A percentile compares a stretch with the other conserved stretches of the same genome.
phyloP scores from a whole-genome alignment of 1,140 invertebrate species.

The Anastatus disparis region DNA sequence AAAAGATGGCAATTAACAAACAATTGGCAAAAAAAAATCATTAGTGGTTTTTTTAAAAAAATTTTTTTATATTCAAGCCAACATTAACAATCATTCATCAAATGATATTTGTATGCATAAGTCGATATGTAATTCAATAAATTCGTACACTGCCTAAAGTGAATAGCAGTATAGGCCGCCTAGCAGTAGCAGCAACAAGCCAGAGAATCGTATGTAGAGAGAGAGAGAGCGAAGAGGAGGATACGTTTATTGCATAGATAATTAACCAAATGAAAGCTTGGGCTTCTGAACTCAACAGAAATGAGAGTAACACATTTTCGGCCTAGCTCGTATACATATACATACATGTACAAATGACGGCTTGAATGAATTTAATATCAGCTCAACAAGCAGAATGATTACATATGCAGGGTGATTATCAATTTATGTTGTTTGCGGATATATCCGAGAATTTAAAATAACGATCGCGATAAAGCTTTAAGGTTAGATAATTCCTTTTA shows the following conservation, averaged over 20 bases:
- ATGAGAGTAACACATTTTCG: background rate
- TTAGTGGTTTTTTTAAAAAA: too few relatives aligned
- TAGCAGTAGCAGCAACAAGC: too few relatives aligned
- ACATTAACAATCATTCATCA: slow-evolving; percentile 10
- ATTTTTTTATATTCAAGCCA: too few relatives aligned
- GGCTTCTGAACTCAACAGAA: background rate
- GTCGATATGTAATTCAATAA: slow-evolving; percentile 7
- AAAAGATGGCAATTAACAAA: too few relatives aligned
- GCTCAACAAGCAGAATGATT: slow-evolving; percentile 9
- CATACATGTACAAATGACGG: slow-evolving; percentile 1
- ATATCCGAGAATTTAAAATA: slow-evolving; percentile 16
- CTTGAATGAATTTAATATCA: slow-evolving; percentile 12
- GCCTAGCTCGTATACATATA: slow-evolving; percentile 1
- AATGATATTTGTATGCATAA: background rate
- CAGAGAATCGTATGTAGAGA: too few relatives aligned
- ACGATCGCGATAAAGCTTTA: background rate
- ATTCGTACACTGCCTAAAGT: background rate
- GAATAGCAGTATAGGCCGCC: too few relatives aligned
- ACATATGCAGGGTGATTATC: background rate
- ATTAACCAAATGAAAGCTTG: slow-evolving; percentile 20
- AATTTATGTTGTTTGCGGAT: slow-evolving; percentile 47
- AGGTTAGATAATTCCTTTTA: too few relatives aligned
- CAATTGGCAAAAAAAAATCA: too few relatives aligned
- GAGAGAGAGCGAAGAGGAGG: background rate
- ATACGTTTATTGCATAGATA: slow-evolving; percentile 10